Evolutionary conservation across 2,888 invertebrate genomes (phyloP).

Genomic region (Plagiodera versicolora): DNA sequence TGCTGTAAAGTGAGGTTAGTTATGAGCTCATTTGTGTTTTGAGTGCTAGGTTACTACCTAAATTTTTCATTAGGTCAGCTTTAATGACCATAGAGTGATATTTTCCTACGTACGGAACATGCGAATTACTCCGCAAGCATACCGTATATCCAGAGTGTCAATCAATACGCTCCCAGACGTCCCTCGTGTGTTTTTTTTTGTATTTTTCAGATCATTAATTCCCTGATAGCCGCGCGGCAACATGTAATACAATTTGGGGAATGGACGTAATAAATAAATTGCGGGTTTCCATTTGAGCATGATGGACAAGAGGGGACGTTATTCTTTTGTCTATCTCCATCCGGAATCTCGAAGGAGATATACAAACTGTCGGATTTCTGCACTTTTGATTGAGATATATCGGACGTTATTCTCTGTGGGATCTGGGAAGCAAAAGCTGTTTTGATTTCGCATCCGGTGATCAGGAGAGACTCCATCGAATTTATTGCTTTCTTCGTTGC

Average conservation of each 20-base stretch:
- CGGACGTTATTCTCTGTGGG: constrained; percentile 40
- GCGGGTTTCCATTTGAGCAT: constrained; percentile 43
- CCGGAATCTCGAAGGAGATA: constrained; percentile 40
- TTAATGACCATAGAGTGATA: too few relatives aligned
- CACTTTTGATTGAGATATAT: constrained; percentile 46
- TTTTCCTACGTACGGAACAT: too few relatives aligned
- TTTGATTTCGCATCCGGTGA: constrained; percentile 34
- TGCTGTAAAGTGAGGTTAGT: constrained; percentile 24
- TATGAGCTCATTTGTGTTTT: constrained; percentile 19
- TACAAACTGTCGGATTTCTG: constrained; percentile 46
- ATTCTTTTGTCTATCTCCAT: constrained; percentile 43
- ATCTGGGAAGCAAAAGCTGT: constrained; percentile 30
- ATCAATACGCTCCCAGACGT: background rate
- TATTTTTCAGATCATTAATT: constrained; percentile 37
- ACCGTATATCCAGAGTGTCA: background rate
- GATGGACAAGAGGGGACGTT: constrained; percentile 35
- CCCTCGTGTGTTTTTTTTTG: constrained; percentile 28
- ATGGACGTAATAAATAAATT: constrained; percentile 44
- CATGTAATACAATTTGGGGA: constrained; percentile 33
- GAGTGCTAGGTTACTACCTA: constrained; percentile 3
- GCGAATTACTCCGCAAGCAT: background rate
- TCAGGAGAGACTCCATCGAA: constrained; percentile 1
- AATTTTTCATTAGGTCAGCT: constrained; percentile 6
- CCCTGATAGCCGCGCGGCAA: constrained; percentile 29
- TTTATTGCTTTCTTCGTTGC: background rate